These are phyloP conservation scores for Ornithoptera priamus DNA, from an alignment of 2,888 invertebrate genomes.

Conservation along the genomic window DNA sequence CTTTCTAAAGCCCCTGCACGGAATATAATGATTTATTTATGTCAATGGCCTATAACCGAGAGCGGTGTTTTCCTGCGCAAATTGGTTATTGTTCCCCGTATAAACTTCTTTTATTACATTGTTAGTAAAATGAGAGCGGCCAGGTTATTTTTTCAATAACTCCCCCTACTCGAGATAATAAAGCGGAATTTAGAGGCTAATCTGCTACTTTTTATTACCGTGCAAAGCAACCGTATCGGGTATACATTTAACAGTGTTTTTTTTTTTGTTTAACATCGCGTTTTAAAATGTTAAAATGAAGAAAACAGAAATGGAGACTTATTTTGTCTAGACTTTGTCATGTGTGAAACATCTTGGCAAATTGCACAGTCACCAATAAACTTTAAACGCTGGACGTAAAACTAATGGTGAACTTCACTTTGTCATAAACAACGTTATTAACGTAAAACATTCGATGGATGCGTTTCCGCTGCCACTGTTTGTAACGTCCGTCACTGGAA, in stretches of 20 bases:
- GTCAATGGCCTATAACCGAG: slow-evolving; percentile 70
- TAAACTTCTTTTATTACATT: slow-evolving; percentile 77
- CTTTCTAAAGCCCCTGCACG: slow-evolving; percentile 48
- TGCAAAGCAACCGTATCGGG: slow-evolving; percentile 29
- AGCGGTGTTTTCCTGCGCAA: slow-evolving; percentile 68
- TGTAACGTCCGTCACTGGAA: not conserved
- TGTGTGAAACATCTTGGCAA: slow-evolving; percentile 73
- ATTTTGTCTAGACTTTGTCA: slow-evolving; percentile 71
- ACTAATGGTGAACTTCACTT: slow-evolving; percentile 71
- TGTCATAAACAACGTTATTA: slow-evolving; percentile 70
- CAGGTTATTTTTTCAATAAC: slow-evolving; percentile 62
- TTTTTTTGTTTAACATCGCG: slow-evolving; percentile 28
- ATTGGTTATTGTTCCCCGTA: slow-evolving; percentile 75
- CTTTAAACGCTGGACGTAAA: slow-evolving; percentile 71
- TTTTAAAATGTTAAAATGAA: slow-evolving; percentile 40
- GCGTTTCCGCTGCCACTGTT: slow-evolving; percentile 31
- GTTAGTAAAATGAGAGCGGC: slow-evolving; percentile 72
- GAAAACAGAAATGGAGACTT: slow-evolving; percentile 56
- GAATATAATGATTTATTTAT: slow-evolving; percentile 78
- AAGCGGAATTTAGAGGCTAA: slow-evolving; percentile 62
- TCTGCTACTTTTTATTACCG: slow-evolving; percentile 50
- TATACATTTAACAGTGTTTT: slow-evolving; percentile 15
- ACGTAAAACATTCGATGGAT: slow-evolving; percentile 48
- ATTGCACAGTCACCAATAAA: slow-evolving; percentile 73
- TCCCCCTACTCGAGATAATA: slow-evolving; percentile 57